These are phyloP conservation scores for Cheilosia scutellata DNA, from an alignment of 2,888 invertebrate species.

Conservation along the genomic window DNA sequence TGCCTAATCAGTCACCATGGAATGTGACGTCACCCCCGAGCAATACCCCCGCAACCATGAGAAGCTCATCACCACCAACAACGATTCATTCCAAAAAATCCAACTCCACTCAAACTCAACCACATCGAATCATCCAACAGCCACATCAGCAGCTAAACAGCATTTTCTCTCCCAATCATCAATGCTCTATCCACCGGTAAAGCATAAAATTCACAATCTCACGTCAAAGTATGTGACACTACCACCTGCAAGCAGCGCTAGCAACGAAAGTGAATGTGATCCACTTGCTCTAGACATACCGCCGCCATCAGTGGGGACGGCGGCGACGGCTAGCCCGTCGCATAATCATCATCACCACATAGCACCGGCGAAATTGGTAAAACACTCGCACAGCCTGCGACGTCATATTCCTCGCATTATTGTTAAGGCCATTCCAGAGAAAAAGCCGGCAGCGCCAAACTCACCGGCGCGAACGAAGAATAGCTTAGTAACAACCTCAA, in stretches of 20 bases:
- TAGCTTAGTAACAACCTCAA: slow-evolving; percentile 51
- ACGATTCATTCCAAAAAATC: slow-evolving; percentile 73
- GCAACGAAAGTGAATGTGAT: slow-evolving; percentile 83
- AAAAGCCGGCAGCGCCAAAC: slow-evolving; percentile 79
- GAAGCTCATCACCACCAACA: slow-evolving; percentile 65
- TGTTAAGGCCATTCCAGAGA: slow-evolving; percentile 90
- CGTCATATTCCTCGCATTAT: slow-evolving; percentile 90
- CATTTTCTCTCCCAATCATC: slow-evolving; percentile 73
- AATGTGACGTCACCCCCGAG: slow-evolving; percentile 79
- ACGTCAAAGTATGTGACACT: slow-evolving; percentile 79
- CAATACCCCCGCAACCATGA: slow-evolving; percentile 69
- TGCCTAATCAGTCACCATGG: slow-evolving; percentile 73
- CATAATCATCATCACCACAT: slow-evolving; percentile 68
- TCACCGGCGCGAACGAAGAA: slow-evolving; percentile 57
- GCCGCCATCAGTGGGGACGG: slow-evolving; percentile 70
- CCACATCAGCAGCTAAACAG: slow-evolving; percentile 59
- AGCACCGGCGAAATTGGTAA: slow-evolving; percentile 84
- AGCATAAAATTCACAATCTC: slow-evolving; percentile 60
- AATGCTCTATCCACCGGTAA: slow-evolving; percentile 66
- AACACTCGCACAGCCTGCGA: slow-evolving; percentile 89
- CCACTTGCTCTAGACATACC: slow-evolving; percentile 81
- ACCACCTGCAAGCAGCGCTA: slow-evolving; percentile 79
- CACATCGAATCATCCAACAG: slow-evolving; percentile 60
- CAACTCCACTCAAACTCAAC: slow-evolving; percentile 69
- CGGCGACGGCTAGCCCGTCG: slow-evolving; percentile 28